phyloP scores from a whole-genome alignment of 1,140 invertebrate genomes.

The Cataglyphis hispanica region DNA sequence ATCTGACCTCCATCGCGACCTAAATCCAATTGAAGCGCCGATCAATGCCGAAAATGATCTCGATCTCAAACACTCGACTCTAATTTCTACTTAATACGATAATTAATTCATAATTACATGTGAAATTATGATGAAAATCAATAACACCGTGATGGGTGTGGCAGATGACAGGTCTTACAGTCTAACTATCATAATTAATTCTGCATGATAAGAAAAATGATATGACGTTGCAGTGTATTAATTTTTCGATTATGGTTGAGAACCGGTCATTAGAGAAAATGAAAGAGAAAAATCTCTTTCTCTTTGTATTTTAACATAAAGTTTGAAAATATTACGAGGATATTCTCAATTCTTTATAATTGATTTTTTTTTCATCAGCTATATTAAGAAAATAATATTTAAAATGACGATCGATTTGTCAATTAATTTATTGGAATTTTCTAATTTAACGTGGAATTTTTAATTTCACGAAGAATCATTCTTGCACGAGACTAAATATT shows the following conservation, averaged over 20 bases:
- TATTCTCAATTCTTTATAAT: slow-evolving; percentile 32
- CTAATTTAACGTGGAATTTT: slow-evolving; percentile 13
- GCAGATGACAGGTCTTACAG: not conserved
- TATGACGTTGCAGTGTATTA: not conserved
- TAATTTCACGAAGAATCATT: not conserved
- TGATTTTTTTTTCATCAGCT: not conserved
- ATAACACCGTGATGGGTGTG: not conserved
- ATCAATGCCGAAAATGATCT: slow-evolving; percentile 41
- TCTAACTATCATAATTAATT: not conserved
- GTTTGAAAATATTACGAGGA: not conserved
- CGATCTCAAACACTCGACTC: not conserved
- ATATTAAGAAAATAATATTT: slow-evolving; percentile 14
- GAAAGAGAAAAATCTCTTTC: slow-evolving; percentile 16
- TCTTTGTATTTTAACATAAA: slow-evolving; percentile 1
- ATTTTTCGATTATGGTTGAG: slow-evolving; percentile 11
- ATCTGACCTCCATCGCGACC: slow-evolving; percentile 34
- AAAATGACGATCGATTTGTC: not conserved
- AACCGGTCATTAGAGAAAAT: not conserved
- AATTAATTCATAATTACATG: too few species aligned
- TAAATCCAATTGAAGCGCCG: slow-evolving; percentile 35
- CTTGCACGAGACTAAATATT: slow-evolving; percentile 17
- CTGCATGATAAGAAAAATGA: not conserved
- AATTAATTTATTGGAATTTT: slow-evolving; percentile 7
- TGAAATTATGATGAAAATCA: not conserved
- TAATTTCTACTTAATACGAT: not conserved